Percentiles rank a stretch among this genome's conserved stretches.
Evolutionary conservation across 2,113 vertebrate genomes (phyloP).

Genomic region (Anoura caudifer): DNA sequence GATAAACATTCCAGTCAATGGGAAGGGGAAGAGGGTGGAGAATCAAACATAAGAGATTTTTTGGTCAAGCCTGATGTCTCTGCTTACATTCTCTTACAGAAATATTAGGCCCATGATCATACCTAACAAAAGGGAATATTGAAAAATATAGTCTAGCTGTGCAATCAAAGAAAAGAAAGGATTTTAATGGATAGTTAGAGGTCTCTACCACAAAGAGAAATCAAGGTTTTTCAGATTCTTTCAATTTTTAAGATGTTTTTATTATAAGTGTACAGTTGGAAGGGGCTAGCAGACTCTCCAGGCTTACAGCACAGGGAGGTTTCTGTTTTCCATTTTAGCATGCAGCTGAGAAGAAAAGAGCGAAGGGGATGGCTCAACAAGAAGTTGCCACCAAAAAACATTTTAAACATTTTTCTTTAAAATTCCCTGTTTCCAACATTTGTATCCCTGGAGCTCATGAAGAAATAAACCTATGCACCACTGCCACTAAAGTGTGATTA

Average conservation of each 20-base stretch:
- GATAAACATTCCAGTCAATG: neutral
- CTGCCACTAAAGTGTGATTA: neutral
- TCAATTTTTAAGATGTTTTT: neutral
- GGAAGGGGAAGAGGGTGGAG: neutral
- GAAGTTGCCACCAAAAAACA: neutral
- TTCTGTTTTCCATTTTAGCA: neutral
- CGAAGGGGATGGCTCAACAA: neutral
- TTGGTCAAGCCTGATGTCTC: neutral
- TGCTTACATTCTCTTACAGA: neutral
- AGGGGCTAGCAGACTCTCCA: neutral
- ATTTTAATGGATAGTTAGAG: neutral
- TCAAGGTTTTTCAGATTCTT: neutral
- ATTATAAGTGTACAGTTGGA: neutral
- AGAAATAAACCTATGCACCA: neutral
- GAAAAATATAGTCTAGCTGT: neutral
- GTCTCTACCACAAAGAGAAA: neutral
- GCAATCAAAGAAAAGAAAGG: neutral
- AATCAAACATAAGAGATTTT: neutral
- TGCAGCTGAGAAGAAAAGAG: neutral
- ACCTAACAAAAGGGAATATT: neutral
- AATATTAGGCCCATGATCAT: neutral
- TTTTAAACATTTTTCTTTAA: neutral
- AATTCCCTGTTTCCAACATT: neutral
- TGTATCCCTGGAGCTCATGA: neutral
- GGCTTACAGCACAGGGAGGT: neutral